Evolutionary conservation across 1,140 invertebrate species (phyloP).

Genomic region (Phymorhynchus buccinoides): DNA sequence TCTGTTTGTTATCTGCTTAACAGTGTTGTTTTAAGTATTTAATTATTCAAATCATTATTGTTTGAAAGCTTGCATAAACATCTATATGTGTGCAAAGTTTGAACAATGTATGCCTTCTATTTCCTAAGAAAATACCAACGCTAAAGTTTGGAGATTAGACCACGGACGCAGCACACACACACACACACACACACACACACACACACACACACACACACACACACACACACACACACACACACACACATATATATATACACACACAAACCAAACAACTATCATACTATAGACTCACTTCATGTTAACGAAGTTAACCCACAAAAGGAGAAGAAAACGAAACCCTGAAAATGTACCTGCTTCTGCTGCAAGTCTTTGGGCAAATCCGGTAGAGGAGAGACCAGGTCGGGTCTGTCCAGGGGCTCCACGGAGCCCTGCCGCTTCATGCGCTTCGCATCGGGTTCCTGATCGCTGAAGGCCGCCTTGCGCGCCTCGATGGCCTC

Average conservation of each 20-base stretch:
- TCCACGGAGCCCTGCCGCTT: conserved; percentile 64
- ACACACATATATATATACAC: conserved; percentile 1
- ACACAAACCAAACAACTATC: neutral
- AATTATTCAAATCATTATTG: no score
- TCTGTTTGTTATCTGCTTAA: no score
- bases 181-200: conserved; percentile 24
- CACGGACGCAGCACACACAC: conserved; percentile 2
- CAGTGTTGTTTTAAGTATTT: no score
- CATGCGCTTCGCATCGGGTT: conserved; percentile 58
- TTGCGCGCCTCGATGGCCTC: conserved; percentile 58
- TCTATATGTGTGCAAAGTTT: no score
- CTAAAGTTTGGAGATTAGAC: no score
- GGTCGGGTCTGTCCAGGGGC: conserved; percentile 58
- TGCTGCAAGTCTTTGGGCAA: conserved; percentile 65
- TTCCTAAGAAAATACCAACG: no score
- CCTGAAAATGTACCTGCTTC: conserved; percentile 60
- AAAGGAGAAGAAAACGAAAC: no score
- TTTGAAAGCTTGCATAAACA: no score
- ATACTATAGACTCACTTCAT: no score
- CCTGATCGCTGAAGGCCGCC: conserved; percentile 43
- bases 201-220: neutral
- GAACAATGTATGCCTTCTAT: no score
- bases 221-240: conserved; percentile 22
- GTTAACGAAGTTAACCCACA: no score
- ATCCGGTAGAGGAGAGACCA: conserved; percentile 63